Evolutionary conservation across 2,888 invertebrate species (phyloP).

Genomic region (Epirrhoe alternata): DNA sequence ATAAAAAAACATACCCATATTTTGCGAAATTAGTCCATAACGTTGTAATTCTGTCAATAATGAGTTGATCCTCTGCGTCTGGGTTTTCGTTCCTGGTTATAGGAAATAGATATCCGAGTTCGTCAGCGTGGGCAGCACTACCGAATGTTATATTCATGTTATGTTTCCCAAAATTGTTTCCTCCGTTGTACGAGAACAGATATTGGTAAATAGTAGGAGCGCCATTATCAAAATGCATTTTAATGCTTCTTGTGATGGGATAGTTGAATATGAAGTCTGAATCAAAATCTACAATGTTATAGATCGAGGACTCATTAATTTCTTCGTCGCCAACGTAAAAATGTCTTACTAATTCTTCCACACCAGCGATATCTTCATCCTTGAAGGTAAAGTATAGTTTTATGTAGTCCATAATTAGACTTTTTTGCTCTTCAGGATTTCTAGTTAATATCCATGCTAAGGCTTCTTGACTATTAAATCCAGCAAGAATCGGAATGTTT

Average conservation of each 20-base stretch:
- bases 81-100: constrained; percentile 12
- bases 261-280: constrained; percentile 39
- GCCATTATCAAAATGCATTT: constrained; percentile 32
- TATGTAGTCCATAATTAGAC: constrained; percentile 10
- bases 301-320: constrained; percentile 15
- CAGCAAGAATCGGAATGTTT: constrained; percentile 38
- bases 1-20: constrained; percentile 40
- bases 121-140: constrained; percentile 41
- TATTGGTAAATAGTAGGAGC: constrained; percentile 36
- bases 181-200: constrained; percentile 40
- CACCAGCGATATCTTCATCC: constrained; percentile 16
- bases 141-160: constrained; percentile 15
- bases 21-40: constrained; percentile 50
- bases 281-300: constrained; percentile 33
- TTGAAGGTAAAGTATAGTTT: constrained; percentile 22
- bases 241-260: constrained; percentile 30
- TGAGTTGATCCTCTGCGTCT: constrained; percentile 35
- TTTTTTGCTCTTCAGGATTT: constrained; percentile 17
- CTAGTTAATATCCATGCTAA: constrained; percentile 14
- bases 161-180: constrained; percentile 30
- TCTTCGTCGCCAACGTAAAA: constrained; percentile 41
- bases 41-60: constrained; percentile 38
- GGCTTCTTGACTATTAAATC: constrained; percentile 28
- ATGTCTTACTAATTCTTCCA: constrained; percentile 27
- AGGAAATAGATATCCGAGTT: constrained; percentile 40